Conservation (phyloP, 2,888 invertebrate species). For the Teleiodes luculella region DNA sequence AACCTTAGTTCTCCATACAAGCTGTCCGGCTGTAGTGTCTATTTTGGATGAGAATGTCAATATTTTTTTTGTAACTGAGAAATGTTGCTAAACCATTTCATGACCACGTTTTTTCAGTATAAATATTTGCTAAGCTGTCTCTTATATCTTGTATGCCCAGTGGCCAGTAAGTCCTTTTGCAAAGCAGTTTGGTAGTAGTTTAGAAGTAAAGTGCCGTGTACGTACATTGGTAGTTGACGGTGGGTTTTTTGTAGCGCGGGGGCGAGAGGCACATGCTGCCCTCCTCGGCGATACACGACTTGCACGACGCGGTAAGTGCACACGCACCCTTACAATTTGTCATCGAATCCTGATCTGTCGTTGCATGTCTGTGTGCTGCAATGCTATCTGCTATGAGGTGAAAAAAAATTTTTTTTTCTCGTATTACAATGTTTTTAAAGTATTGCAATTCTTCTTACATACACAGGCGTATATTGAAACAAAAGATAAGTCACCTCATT, state of each 20-base stretch:
- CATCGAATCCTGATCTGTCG: conserved; percentile 31
- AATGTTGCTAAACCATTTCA: no score
- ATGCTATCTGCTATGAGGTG: conserved; percentile 3
- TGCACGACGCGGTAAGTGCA: conserved; percentile 79
- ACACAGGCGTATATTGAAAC: no score
- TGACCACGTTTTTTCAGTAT: no score
- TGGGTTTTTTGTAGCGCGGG: conserved; percentile 74
- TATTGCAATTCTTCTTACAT: no score
- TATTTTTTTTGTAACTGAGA: no score
- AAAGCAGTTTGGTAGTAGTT: background rate
- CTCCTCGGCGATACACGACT: conserved; percentile 78
- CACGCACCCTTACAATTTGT: conserved; percentile 28
- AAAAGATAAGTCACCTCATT: background rate
- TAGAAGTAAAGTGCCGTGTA: conserved; percentile 11
- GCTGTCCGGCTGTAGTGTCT: no score
- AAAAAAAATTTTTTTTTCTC: no score
- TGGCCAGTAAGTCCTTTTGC: background rate
- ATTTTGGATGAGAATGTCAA: no score
- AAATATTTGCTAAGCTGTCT: no score
- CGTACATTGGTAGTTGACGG: conserved; percentile 38
- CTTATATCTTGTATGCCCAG: no score
- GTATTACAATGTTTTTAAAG: no score
- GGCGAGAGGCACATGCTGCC: conserved; percentile 76
- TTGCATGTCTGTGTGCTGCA: conserved; percentile 37
- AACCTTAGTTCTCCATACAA: no score